A percentile compares a stretch with the other conserved stretches of the same genome.
Evolutionary conservation across 2,113 vertebrate genomes (phyloP).

Genomic region (Hypomesus transpacificus): DNA sequence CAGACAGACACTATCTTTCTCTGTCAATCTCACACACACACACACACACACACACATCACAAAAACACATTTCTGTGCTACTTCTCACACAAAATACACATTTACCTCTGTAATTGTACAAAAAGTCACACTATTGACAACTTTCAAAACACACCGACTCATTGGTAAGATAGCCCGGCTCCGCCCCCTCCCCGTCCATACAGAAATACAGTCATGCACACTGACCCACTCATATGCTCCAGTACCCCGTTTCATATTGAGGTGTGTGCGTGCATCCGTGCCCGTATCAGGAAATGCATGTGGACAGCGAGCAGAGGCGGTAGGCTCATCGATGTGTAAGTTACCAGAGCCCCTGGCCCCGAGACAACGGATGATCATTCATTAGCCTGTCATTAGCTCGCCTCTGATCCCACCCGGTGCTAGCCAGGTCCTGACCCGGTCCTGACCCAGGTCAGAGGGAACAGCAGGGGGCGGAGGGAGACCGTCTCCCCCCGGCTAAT

Average conservation of each 20-base stretch:
- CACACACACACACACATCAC: background rate
- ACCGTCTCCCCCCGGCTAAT: background rate
- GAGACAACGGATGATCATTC: conserved; percentile 24
- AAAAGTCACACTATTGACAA: too few species aligned
- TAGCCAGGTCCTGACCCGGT: conserved; percentile 7
- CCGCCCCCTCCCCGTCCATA: background rate
- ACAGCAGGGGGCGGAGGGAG: background rate
- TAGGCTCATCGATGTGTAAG: background rate
- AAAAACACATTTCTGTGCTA: background rate
- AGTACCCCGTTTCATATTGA: background rate
- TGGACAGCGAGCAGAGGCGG: background rate
- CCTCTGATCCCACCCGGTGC: conserved; percentile 5
- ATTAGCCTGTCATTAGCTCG: conserved; percentile 21
- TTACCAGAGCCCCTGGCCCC: background rate
- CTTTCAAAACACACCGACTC: too few species aligned
- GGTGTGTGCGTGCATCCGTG: background rate
- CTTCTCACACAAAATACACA: too few species aligned
- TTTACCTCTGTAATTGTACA: too few species aligned
- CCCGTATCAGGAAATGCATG: conserved; percentile 1
- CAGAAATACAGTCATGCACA: conserved; percentile 13
- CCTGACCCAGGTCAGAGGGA: conserved; percentile 17
- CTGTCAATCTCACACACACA: background rate
- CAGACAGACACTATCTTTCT: background rate
- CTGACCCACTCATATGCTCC: background rate
- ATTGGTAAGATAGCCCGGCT: too few species aligned